Percentiles rank a stretch among this genome's conserved stretches.
Evolutionary conservation across 2,797 vertebrate genomes (phyloP).

Genomic region (Taenioides sp.): DNA sequence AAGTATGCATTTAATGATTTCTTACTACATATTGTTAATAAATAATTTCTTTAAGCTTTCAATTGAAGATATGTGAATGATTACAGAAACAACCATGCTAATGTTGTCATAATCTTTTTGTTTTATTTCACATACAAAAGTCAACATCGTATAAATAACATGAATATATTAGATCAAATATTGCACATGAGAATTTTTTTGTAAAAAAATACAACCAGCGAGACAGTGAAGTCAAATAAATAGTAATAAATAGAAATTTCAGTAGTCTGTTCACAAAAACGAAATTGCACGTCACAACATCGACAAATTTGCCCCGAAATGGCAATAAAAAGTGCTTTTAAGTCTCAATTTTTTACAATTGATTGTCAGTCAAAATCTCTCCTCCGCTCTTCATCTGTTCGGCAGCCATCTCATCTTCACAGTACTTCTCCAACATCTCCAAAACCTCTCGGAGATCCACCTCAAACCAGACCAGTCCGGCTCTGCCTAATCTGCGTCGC

Average conservation of each 20-base stretch:
- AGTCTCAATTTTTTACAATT: conserved; percentile 6
- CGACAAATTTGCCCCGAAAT: conserved; percentile 30
- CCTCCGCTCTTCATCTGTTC: conserved; percentile 1
- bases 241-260: conserved; percentile 57
- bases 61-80: conserved; percentile 1
- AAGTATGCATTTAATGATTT: no score
- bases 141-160: conserved; percentile 49
- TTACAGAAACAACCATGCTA: conserved; percentile 8
- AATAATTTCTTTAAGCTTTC: no score
- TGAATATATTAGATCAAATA: conserved; percentile 20
- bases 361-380: conserved; percentile 33
- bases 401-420: conserved; percentile 5
- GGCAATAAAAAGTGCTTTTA: conserved; percentile 51
- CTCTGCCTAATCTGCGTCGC: background rate
- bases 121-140: conserved; percentile 40
- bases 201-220: conserved; percentile 52
- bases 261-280: conserved; percentile 34
- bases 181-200: conserved; percentile 39
- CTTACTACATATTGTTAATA: background rate
- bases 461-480: no score
- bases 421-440: background rate
- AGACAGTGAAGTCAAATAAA: conserved; percentile 52
- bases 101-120: conserved; percentile 42
- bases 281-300: conserved; percentile 44
- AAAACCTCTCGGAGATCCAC: conserved; percentile 1